phyloP scores from a whole-genome alignment of 2,113 vertebrate species.

The Prunella fulvescens region DNA sequence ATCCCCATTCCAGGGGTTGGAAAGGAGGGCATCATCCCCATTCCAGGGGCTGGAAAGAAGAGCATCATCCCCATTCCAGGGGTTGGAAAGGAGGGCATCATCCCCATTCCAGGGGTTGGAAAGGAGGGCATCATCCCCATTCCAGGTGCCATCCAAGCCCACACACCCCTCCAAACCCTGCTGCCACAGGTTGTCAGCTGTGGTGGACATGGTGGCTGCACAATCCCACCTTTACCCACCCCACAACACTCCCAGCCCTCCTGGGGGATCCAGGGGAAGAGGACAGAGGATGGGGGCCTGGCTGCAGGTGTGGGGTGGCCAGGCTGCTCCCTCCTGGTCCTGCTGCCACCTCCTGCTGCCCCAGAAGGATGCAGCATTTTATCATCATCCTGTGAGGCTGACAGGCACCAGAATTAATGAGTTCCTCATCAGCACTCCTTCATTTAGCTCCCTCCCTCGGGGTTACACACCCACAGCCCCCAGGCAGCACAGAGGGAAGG shows the following conservation, averaged over 20 bases:
- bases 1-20: fast-evolving
- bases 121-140: neutral
- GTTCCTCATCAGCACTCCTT: neutral
- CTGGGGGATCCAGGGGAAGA: neutral
- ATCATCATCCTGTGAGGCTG: neutral
- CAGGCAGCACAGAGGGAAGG: neutral
- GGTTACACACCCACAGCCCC: neutral
- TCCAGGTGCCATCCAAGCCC: too few relatives aligned
- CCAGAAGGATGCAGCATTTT: neutral
- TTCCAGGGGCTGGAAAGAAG: neutral
- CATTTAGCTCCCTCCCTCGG: neutral
- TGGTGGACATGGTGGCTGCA: neutral
- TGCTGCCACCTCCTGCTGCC: neutral
- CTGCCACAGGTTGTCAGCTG: neutral
- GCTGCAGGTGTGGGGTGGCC: neutral
- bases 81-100: neutral
- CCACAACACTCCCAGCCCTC: fast-evolving
- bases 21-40: neutral
- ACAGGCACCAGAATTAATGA: neutral
- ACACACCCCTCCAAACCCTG: neutral
- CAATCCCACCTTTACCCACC: neutral
- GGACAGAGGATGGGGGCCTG: neutral
- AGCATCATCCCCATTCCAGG: neutral
- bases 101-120: neutral
- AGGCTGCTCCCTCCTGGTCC: neutral